Base-by-base conservation (phyloP, 1,140 invertebrate species). In the Samia ricini region DNA sequence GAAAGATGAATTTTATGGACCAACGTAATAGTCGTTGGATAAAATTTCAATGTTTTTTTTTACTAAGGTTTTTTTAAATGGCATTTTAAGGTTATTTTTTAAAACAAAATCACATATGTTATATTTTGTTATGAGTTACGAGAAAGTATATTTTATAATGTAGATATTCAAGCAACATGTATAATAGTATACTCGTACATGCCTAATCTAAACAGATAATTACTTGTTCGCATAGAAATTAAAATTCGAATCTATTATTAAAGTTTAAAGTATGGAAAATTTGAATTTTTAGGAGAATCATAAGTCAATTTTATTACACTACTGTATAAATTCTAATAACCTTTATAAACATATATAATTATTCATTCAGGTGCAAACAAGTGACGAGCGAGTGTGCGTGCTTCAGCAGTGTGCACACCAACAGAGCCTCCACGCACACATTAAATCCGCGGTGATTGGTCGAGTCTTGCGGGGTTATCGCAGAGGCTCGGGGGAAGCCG, bases 311-410 rank as follows among this genome's bases (percentile, higher is more conserved):
- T 12, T 24, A 15, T 24, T 24, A 55, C 15, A 24, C 52, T 4
- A 55, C 22, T 55, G 52, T 23, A 23, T n/a, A 61, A 69, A 68
- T 42, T 69, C 63, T 68, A 71, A 73, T 58, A 59, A 65, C 61
- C 60, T 65, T 68, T 48, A 62, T 69, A 71, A 77, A 75, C 66
- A 76, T 78, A 74, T 58, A 68, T 68, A 68, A 65, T 57, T 69
- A 76, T 71, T 77, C 72, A 76, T 71, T 77, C 72, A 77, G 70
- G 65, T 69, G 65, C 60, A 67, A 65, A 66, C 56, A 59, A 60
- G 59, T 65, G 65, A 63, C 49, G 42, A 15, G 62, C 49, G 68
- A 70, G 68, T 77, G 74, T 76, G 78, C 65, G 81, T 69, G 76
- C 62, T 54, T n/a, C 49, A 52, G 33, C 36, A 48, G 62, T 18